Evolutionary conservation across 2,888 invertebrate genomes (phyloP), one percentile per base, ranked within the genome.

Genomic region (Drosophila cracens): DNA sequence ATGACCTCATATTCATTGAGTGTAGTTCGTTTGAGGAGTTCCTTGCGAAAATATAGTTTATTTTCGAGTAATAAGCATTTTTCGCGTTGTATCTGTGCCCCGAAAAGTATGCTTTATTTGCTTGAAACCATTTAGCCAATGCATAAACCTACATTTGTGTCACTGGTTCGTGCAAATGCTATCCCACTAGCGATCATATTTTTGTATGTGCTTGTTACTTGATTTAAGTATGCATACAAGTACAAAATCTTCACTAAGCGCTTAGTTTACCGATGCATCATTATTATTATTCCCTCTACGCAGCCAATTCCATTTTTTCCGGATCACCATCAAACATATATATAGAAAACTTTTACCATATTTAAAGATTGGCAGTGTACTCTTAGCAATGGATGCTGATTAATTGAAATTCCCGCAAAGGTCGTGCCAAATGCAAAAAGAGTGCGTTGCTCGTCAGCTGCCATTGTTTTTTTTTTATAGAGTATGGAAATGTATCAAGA

Each of bases 381-480:
- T 21, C 4, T 16, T 46, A 27, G 36, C 11, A 53, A 25, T 36
- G 11, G 1, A 21, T 53, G 25, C 7, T 25, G 34, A 25, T 53
- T 18, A 34, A 34, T 25, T 25, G 2, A 16, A 16, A 25, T 46
- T 48, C 27, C 34, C n/a, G 73, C 71, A 79, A 75, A 90, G 90
- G 85, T 91, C 86, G 87, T 89, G 89, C 83, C 87, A 85, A 80
- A 85, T 83, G 69, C 79, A 65, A 86, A 90, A 81, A 81, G 81
- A 83, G 49, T 49, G 21, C 49, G 40, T 57, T 46, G 63, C 46
- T 43, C 52, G 36, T 11, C 13, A 27, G 57, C 18, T 25, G 34
- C 52, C 27, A 53, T 46, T 54, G 79, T 65, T 43, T 27, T 31
- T 31, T 33, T 6, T 33, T 33, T 38, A 40, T 29, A n/a, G 53